Evolutionary conservation across 1,140 invertebrate genomes (phyloP), one percentile per base, ranked within the genome.

Genomic region (Caenorhabditis latens): DNA sequence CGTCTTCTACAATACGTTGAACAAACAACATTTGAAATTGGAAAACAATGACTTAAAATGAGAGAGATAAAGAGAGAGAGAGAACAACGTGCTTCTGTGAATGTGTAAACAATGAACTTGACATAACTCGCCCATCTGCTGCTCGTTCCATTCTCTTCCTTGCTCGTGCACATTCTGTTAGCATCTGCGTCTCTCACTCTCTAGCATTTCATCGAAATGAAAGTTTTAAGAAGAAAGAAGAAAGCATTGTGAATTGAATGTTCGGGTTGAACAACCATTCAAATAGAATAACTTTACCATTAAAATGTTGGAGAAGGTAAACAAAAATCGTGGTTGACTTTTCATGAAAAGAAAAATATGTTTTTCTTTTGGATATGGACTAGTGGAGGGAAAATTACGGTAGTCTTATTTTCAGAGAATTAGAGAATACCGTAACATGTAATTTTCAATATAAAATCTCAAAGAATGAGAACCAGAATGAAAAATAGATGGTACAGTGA

Each of bases 81-180:
- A 32, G 24, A 63, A 63, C 24, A 32, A 63, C 8, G 61, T 19
- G 24, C 61, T 63, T 63, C 61, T 63, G 61, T 32, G 61, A 63
- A 63, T 63, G 61, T 63, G 61, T 63, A 63, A 63, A 63, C 61
- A 63, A 63, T 63, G 24, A 63, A 63, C 61, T 63, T 63, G 61
- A 63, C 24, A 63, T 24, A 63, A 63, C 61, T 63, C 61, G 21
- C 9, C 8, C 61, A 63, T 63, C 1, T 63, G 24, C 24, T 63
- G 61, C 61, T 63, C 61, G 61, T 63, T 24, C 61, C 55, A 19
- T 53, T 58, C 19, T 63, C 21, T 63, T 32, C 32, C 61, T n/a
- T 58, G 6, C n/a, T 32, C 4, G 8, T 63, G 14, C 61, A 6
- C 24, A 32, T n/a, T n/a, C n/a, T n/a, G n/a, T n/a, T n/a, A 8